A percentile compares a stretch with the other conserved stretches of the same genome.
Evolutionary conservation across 1,140 invertebrate species (phyloP).

Genomic region (Sesamia nonagrioides): DNA sequence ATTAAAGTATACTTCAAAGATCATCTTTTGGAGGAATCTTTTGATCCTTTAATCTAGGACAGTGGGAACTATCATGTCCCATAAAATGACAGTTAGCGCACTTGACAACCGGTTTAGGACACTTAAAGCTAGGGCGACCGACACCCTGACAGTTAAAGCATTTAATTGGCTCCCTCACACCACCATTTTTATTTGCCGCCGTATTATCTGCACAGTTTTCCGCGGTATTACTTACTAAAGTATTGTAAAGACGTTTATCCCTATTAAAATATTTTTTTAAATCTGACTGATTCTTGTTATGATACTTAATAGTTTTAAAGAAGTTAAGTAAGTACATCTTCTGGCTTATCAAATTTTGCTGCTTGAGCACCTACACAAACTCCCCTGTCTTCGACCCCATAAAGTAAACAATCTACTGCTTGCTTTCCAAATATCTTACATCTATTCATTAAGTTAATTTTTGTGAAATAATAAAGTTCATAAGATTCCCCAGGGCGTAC

Average conservation of each 20-base stretch:
- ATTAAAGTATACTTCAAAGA: too few species aligned
- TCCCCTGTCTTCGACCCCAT: slow-evolving; percentile 59
- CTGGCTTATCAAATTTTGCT: slow-evolving; percentile 13
- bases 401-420: slow-evolving; percentile 63
- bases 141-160: slow-evolving; percentile 52
- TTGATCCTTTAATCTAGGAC: background rate
- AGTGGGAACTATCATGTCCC: slow-evolving; percentile 40
- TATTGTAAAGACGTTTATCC: background rate
- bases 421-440: slow-evolving; percentile 62
- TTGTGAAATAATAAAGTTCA: slow-evolving; percentile 62
- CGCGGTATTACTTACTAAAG: too few species aligned
- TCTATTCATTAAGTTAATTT: slow-evolving; percentile 60
- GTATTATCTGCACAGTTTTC: background rate
- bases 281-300: background rate
- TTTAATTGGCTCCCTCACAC: background rate
- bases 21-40: too few species aligned
- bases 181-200: background rate
- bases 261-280: background rate
- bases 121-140: slow-evolving; percentile 52
- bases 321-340: slow-evolving; percentile 57
- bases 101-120: slow-evolving; percentile 49
- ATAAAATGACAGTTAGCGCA: slow-evolving; percentile 43
- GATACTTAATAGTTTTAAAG: slow-evolving; percentile 56
- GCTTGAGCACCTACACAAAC: slow-evolving; percentile 12
- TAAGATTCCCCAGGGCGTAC: slow-evolving; percentile 58